These are phyloP conservation scores for Falco novaeseelandiae DNA, from an alignment of 2,797 vertebrate species.

Conservation along the genomic window DNA sequence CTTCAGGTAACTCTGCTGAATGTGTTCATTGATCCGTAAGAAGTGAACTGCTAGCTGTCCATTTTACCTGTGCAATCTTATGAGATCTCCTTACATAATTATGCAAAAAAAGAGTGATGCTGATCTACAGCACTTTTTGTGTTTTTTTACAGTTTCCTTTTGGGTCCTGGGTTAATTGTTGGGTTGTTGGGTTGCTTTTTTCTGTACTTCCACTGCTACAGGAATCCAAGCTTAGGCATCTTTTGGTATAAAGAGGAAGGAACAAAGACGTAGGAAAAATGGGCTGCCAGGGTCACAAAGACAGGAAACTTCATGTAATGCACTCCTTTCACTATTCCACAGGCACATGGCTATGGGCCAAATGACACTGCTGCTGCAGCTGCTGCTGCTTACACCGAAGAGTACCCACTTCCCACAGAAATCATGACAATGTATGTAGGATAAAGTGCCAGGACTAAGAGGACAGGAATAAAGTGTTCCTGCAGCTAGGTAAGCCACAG, in stretches of 20 bases:
- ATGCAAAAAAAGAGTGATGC: slow-evolving; percentile 25
- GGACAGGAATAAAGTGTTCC: background rate
- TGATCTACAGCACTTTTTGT: background rate
- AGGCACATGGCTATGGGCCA: background rate
- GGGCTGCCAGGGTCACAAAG: background rate
- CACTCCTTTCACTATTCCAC: background rate
- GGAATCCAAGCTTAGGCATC: background rate
- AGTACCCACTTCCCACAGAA: background rate
- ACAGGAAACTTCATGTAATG: background rate
- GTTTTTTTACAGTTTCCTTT: background rate
- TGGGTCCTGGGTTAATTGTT: background rate
- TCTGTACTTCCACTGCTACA: background rate
- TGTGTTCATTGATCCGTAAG: background rate
- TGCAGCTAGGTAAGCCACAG: background rate
- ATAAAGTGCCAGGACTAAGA: background rate
- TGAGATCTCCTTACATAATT: slow-evolving; percentile 12
- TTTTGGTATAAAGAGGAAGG: background rate
- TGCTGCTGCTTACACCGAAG: background rate
- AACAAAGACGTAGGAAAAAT: background rate
- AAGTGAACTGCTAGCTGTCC: background rate
- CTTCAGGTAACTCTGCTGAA: background rate
- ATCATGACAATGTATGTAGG: rapidly evolving
- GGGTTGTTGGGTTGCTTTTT: background rate
- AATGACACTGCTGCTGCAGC: background rate
- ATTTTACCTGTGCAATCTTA: background rate